Evolutionary conservation across 2,113 vertebrate genomes (phyloP).

Genomic region (Pseudopipra pipra): DNA sequence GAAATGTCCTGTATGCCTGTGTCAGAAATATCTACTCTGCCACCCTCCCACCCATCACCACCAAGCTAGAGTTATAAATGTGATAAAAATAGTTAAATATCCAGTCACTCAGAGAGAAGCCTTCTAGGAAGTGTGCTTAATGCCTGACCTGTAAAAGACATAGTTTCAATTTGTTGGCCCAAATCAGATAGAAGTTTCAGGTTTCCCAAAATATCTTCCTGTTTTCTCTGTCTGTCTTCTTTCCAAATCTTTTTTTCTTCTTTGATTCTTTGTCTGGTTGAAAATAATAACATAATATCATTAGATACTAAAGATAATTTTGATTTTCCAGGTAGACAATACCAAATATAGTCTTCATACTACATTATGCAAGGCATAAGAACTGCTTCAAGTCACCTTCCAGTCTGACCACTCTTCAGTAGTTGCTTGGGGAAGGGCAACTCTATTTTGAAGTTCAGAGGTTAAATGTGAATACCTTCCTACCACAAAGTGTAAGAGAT

Average conservation of each 20-base stretch:
- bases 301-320: neutral
- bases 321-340: neutral
- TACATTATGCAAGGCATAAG: neutral
- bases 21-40: neutral
- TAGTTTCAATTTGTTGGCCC: neutral
- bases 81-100: neutral
- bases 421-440: neutral
- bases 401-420: neutral
- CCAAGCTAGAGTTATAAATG: neutral
- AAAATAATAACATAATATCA: neutral
- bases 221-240: neutral
- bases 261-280: neutral
- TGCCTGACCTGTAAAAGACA: neutral
- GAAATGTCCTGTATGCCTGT: neutral
- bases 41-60: neutral
- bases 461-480: neutral
- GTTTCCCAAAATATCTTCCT: neutral
- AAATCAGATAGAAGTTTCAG: neutral
- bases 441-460: neutral
- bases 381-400: neutral
- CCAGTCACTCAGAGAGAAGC: neutral
- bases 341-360: neutral
- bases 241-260: neutral
- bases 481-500: neutral
- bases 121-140: neutral